Evolutionary conservation across 2,113 vertebrate species (phyloP), one percentile per base, ranked within the genome.

Genomic region (Mesembrinibis cayennensis): DNA sequence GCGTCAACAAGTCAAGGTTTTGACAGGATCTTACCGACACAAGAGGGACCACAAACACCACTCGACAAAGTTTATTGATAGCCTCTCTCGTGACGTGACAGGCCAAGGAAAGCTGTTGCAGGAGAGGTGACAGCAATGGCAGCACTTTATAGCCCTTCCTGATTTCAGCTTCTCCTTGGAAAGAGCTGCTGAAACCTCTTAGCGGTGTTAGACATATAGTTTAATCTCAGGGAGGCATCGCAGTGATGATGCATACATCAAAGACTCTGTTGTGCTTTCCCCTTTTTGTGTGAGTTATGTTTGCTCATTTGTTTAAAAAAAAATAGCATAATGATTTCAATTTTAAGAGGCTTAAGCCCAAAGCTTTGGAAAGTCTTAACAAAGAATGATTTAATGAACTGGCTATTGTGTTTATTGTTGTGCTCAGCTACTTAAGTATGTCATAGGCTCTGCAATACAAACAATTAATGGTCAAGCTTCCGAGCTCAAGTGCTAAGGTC

Each of bases 311-410:
- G 91, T 95, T 97, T 89, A 40, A 87, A 96, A 87, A 96, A 97
- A 96, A 93, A 95, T 65, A 92, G 82, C 88, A 59, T 96, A 96
- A 87, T 97, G 61, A 96, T 97, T 97, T 96, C 89, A 82, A 70
- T 93, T 95, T 96, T 96, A 97, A 97, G 95, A 97, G 87, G 94
- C 96, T 97, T 95, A 97, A 95, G 87, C 91, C 93, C 89, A 95
- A 95, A 95, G 91, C 96, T 91, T 94, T 95, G 93, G 81, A 82
- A 95, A 79, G 78, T 95, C 95, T 97, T 96, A 96, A 96, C 95
- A 95, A 96, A 96, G 95, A 97, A 94, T 91, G 95, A 97, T 97
- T 97, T 97, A 95, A 97, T 96, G 94, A 96, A 96, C 93, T 87
- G 63, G 89, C 89, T 95, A 97, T 95, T 95, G 94, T 97, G 95